A percentile compares a stretch with the other conserved stretches of the same genome.
Evolutionary conservation across 2,113 vertebrate genomes (phyloP).

Genomic region (Crocuta crocuta): DNA sequence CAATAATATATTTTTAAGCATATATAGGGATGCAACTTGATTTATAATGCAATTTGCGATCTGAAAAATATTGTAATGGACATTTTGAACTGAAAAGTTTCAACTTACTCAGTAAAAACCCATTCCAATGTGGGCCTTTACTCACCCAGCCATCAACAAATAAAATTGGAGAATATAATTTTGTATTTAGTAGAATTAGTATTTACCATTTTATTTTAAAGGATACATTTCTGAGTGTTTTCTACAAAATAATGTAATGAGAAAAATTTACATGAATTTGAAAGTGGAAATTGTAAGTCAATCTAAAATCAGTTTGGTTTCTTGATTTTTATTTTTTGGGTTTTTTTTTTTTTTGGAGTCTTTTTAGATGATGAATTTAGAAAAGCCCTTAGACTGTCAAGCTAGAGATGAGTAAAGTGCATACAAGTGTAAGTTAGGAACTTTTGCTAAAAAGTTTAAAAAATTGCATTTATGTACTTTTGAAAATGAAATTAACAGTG

Average conservation of each 20-base stretch:
- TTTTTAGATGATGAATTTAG: not conserved
- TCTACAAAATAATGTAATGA: not conserved
- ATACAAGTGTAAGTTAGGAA: not conserved
- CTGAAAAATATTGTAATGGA: not conserved
- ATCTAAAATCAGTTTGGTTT: not conserved
- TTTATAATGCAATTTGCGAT: not conserved
- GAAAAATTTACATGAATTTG: not conserved
- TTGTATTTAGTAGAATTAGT: not conserved
- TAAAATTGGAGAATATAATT: not conserved
- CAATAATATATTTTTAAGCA: not conserved
- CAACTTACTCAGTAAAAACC: not conserved
- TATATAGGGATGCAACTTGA: not conserved
- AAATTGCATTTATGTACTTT: not conserved
- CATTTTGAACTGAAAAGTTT: not conserved
- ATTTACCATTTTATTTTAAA: not conserved
- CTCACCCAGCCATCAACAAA: not conserved
- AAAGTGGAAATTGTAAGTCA: not conserved
- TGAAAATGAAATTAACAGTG: not conserved
- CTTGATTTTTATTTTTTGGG: not conserved
- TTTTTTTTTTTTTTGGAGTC: no score
- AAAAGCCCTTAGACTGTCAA: not conserved
- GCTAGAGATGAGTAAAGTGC: not conserved
- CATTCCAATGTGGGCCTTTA: not conserved
- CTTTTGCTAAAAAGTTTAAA: not conserved
- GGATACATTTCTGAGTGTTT: not conserved